phyloP scores from a whole-genome alignment of 1,140 invertebrate species.

The Rhynchophorus ferrugineus region DNA sequence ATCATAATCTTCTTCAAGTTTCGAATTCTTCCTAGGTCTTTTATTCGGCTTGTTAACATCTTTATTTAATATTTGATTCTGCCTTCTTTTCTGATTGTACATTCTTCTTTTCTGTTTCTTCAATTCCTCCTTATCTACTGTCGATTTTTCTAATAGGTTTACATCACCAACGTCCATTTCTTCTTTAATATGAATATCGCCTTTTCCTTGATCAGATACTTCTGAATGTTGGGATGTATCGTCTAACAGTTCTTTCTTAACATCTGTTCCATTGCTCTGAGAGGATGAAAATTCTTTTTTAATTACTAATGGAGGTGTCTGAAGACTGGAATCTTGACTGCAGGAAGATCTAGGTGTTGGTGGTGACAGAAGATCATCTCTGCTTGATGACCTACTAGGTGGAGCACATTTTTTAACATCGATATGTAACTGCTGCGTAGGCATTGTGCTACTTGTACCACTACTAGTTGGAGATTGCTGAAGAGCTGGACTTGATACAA shows the following conservation, averaged over 20 bases:
- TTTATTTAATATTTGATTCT: conserved; percentile 47
- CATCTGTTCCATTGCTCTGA: conserved; percentile 38
- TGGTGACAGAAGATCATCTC: conserved; percentile 40
- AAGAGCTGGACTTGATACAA: conserved; percentile 43
- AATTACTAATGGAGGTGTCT: conserved; percentile 35
- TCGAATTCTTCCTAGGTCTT: conserved; percentile 71
- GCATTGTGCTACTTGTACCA: conserved; percentile 11
- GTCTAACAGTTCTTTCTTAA: conserved; percentile 53
- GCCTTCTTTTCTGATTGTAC: conserved; percentile 74
- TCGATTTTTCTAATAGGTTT: conserved; percentile 26
- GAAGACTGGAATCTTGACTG: conserved; percentile 39
- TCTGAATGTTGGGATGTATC: conserved; percentile 54
- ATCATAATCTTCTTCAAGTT: conserved; percentile 86
- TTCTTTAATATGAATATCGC: conserved; percentile 50
- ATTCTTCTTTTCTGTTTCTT: conserved; percentile 74
- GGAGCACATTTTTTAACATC: conserved; percentile 37
- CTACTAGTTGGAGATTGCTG: conserved; percentile 21
- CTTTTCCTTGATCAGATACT: conserved; percentile 50
- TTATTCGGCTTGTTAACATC: conserved; percentile 60
- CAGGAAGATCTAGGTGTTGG: conserved; percentile 35
- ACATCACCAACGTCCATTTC: conserved; percentile 42
- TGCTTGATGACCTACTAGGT: conserved; percentile 36
- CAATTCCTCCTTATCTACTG: conserved; percentile 48
- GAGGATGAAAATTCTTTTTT: conserved; percentile 31
- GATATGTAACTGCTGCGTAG: conserved; percentile 36